phyloP scores from a whole-genome alignment of 2,113 vertebrate species.

The Ceyx cyanopectus region DNA sequence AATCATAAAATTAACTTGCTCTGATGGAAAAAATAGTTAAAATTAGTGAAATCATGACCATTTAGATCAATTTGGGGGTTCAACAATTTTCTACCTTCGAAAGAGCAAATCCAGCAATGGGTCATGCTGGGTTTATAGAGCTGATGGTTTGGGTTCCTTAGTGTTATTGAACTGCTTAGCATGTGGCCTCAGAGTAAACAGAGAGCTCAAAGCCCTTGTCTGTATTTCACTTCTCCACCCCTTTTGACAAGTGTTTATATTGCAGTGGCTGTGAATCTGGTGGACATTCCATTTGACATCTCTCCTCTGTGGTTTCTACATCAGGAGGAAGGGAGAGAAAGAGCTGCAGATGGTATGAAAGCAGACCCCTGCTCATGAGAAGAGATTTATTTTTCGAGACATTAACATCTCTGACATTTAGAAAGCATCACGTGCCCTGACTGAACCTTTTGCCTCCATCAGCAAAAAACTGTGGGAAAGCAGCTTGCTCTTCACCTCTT shows the following conservation, averaged over 20 bases:
- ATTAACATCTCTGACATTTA: background rate
- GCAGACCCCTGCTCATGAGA: background rate
- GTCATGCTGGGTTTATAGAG: background rate
- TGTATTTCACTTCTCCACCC: background rate
- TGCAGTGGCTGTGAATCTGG: background rate
- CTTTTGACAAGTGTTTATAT: slow-evolving; percentile 5
- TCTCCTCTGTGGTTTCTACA: background rate
- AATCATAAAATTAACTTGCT: background rate
- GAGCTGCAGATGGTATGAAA: background rate
- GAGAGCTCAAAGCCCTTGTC: background rate
- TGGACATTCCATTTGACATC: background rate
- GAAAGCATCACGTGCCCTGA: background rate
- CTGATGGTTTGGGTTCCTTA: background rate
- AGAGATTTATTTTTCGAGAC: background rate
- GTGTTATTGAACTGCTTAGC: background rate
- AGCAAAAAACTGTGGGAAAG: background rate
- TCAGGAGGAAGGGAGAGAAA: background rate
- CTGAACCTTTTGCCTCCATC: background rate
- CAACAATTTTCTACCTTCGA: background rate
- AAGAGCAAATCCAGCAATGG: background rate
- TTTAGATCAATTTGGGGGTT: background rate
- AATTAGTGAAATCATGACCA: fast-evolving
- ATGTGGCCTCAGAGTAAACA: background rate
- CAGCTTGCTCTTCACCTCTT: background rate
- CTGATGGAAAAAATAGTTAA: background rate